Evolutionary conservation across 1,140 invertebrate genomes (phyloP), one percentile per base, ranked within the genome.

Genomic region (Zaprionus ghesquierei): DNA sequence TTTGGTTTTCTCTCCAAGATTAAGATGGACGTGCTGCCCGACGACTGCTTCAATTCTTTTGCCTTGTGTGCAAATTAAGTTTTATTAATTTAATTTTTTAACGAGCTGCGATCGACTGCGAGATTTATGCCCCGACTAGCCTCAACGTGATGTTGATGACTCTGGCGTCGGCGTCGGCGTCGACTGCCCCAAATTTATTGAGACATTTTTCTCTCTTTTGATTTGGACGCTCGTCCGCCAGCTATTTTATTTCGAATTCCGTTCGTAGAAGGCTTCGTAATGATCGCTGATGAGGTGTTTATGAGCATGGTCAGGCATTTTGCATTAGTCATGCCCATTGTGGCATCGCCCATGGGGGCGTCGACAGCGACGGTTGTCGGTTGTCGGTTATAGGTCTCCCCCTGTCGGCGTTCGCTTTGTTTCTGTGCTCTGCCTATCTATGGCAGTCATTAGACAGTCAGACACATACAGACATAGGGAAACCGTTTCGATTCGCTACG

Each of bases 41-140:
- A n/a, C 35, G 23, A 20, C 25, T 33, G 49, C 51, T 29, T 53
- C 69, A 61, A 29, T 63, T 69, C 65, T 41, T 62, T 72, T 65
- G 56, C 49, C 55, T 63, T 65, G 61, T 78, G 66, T 72, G 81
- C 77, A 78, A 86, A 86, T 86, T 86, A 86, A 87, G 78, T 86
- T 82, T 86, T 86, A 86, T 86, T 86, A 87, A 86, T 86, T 86
- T 86, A 87, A 82, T 82, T 86, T 81, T 81, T 87, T 86, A 87
- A 86, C 82, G 82, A 86, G 82, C 75, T 64, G 60, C 71, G 82
- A 78, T 87, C 81, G 78, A 22, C 29, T 31, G 20, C 29, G 23
- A 86, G 82, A 86, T 86, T 86, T 86, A 86, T 74, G 71, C 65
- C 58, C n/a, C 29, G 22, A 63, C 49, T 51, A 51, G 18, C 18